Percentiles rank a stretch among this genome's conserved stretches.
phyloP scores from a whole-genome alignment of 2,888 invertebrate genomes.

The Drosophila austrosaltans region DNA sequence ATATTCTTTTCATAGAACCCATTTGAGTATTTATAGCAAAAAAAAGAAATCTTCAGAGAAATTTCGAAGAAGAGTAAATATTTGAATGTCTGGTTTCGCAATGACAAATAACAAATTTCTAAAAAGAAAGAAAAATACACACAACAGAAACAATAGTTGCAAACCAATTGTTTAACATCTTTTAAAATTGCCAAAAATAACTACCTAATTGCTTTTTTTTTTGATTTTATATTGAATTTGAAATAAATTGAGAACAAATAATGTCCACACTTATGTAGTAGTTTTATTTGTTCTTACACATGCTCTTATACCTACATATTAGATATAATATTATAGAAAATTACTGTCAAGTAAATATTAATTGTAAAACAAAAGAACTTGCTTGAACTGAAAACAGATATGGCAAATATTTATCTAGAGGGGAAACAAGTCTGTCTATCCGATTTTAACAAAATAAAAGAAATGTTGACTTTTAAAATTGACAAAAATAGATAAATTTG shows the following conservation, averaged over 20 bases:
- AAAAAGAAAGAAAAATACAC: background rate
- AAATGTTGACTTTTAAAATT: background rate
- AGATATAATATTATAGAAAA: too few species aligned
- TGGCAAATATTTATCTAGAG: background rate
- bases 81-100: slow-evolving; percentile 6
- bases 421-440: background rate
- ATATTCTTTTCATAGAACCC: background rate
- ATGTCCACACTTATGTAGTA: too few species aligned
- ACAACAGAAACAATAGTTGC: too few species aligned
- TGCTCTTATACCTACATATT: too few species aligned
- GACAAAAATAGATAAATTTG: slow-evolving; percentile 1
- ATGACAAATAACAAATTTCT: background rate
- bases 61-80: background rate
- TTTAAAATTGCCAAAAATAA: too few species aligned
- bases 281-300: too few species aligned
- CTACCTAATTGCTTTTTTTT: too few species aligned
- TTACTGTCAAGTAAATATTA: too few species aligned
- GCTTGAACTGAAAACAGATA: slow-evolving; percentile 7
- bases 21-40: background rate
- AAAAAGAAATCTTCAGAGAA: background rate
- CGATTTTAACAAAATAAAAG: background rate
- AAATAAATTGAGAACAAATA: too few species aligned
- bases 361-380: background rate
- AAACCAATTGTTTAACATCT: too few species aligned
- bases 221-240: too few species aligned